Percentiles rank a stretch among this genome's conserved stretches.
phyloP scores from a whole-genome alignment of 2,888 invertebrate genomes.

The Lasioglossum pauxillum region DNA sequence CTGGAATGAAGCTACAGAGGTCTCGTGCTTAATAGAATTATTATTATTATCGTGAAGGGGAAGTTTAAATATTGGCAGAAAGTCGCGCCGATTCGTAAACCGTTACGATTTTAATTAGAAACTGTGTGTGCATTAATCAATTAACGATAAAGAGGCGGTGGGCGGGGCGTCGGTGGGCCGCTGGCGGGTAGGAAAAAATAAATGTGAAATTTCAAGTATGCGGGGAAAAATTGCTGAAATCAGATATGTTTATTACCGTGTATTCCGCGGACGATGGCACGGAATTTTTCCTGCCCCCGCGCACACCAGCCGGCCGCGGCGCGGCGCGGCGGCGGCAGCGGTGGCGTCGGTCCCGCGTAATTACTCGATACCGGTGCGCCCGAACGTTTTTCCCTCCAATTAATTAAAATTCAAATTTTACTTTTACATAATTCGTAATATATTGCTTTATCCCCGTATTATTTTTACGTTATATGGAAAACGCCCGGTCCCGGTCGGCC shows the following conservation, averaged over 20 bases:
- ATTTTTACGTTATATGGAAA: slow-evolving; percentile 59
- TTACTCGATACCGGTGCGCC: slow-evolving; percentile 51
- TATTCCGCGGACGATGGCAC: slow-evolving; percentile 50
- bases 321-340: background rate
- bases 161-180: background rate
- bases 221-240: slow-evolving; percentile 54
- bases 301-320: too few relatives aligned
- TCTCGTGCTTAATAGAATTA: slow-evolving; percentile 17
- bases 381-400: slow-evolving; percentile 49
- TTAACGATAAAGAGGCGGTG: slow-evolving; percentile 28
- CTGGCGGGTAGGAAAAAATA: slow-evolving; percentile 32
- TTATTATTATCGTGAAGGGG: slow-evolving; percentile 25
- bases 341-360: slow-evolving; percentile 28
- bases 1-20: background rate
- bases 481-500: background rate
- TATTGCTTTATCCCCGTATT: slow-evolving; percentile 55
- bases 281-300: slow-evolving; percentile 45
- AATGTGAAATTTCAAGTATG: slow-evolving; percentile 54
- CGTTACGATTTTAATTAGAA: slow-evolving; percentile 57
- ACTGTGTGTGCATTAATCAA: slow-evolving; percentile 50
- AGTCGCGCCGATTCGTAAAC: slow-evolving; percentile 47
- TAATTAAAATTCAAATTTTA: slow-evolving; percentile 63
- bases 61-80: slow-evolving; percentile 43
- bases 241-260: slow-evolving; percentile 62
- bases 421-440: slow-evolving; percentile 62